Base-by-base conservation (phyloP, 1,140 invertebrate species). In the Dinoponera quadriceps region DNA sequence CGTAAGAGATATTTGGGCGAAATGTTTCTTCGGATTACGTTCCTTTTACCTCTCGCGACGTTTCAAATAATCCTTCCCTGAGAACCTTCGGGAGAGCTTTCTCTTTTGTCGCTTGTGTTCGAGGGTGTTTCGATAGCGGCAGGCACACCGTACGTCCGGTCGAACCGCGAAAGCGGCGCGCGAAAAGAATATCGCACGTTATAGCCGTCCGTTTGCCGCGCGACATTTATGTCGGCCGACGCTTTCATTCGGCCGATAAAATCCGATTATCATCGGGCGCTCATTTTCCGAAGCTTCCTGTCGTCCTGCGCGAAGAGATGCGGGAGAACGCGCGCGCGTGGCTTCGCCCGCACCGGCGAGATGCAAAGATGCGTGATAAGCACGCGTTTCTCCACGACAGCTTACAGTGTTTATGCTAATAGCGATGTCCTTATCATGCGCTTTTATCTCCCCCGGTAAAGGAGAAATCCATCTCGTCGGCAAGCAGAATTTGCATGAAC, bases 331-430 rank as follows among this genome's bases (percentile, higher is more conserved):
- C 44, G 14, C 2, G 29, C 54, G 49, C 14, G 5, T 48, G 66
- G 66, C 29, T 9, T 77, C 2, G 27, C 22, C 22, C 2, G 27
- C 22, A 33, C 63, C 49, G 25, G 54, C 14, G 7, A 78, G 48
- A 77, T 66, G 0, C 20, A 68, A 78, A 55, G 74, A 54, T 54
- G 29, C 27, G 29, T 49, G 75, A 68, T 77, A 77, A 77, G 62
- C 74, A 77, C 62, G 62, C 49, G 22, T 68, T 49, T 68, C 49
- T 49, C 1, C 68, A 16, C 13, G 29, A 68, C 62, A 68, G 74
- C 29, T 77, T 77, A 77, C 16, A 55, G 13, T 55, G 20, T 78
- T 78, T 78, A 78, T 69, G 49, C 29, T 68, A 68, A 68, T 55
- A 78, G 51, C 48, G 25, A 55, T 68, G 16, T 4, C 9, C 33